Base-by-base conservation (phyloP, 1,140 invertebrate genomes). In the Rhagoletis pomonella region DNA sequence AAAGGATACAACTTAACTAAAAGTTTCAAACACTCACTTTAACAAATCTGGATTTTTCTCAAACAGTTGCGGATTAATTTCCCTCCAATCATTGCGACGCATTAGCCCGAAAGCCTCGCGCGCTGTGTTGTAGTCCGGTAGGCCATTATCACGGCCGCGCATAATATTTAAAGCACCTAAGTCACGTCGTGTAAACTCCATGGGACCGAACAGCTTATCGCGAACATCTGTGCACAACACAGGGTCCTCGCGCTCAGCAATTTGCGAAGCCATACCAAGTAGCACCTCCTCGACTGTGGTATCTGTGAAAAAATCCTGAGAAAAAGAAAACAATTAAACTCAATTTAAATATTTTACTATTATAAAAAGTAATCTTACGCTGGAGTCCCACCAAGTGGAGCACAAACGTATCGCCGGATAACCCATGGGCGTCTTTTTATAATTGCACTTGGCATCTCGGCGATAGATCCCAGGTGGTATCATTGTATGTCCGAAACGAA, bases 321-420 rank as follows among this genome's bases (percentile, higher is more conserved):
- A 73, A 47, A 59, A 12, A 55, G 39, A 85, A 62, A 39, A 7
- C 50, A 42, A 14, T 55, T 7, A 12, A n/a, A 17, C 39, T 17
- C 29, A 62, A 44, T n/a, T 19, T 12, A 58, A 73, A n/a, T 2
- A n/a, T n/a, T n/a, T n/a, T n/a, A 73, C 14, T 1, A 4, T 17
- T 64, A n/a, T 6, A 12, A 17, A 87, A 87, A 19, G 4, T 42
- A 77, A 95, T n/a, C 96, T 96, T 93, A 98, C 98, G 93, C 97
- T 98, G 10, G 98, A 97, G 92, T 99, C 97, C 98, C 98, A 99
- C 98, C 98, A 99, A 4, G 98, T 98, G 39, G 98, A 97, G 92
- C 99, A 99, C 0, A 99, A 94, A 67, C 99, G 94, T 4, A 99
- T 95, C 0, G 98, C 98, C 1, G 96, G 95, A 92, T 96, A 96